phyloP scores from a whole-genome alignment of 2,888 invertebrate species.

The Hylaea fasciaria region DNA sequence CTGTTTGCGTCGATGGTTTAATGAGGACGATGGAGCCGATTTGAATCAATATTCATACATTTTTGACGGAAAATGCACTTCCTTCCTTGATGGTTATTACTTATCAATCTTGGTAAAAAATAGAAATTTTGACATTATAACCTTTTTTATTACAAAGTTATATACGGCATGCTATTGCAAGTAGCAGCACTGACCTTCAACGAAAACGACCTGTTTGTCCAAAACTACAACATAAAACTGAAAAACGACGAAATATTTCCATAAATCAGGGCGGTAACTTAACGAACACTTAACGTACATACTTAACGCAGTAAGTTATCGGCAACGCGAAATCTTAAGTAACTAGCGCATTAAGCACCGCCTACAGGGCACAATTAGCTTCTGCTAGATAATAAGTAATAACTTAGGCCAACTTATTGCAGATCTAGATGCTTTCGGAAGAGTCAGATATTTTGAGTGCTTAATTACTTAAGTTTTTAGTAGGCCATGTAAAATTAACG shows the following conservation, averaged over 20 bases:
- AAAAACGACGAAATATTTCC: background rate
- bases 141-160: too few species aligned
- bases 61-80: too few species aligned
- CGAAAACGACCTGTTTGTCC: too few species aligned
- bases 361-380: slow-evolving; percentile 66
- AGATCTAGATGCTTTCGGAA: slow-evolving; percentile 35
- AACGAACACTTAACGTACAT: slow-evolving; percentile 20
- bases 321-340: slow-evolving; percentile 45
- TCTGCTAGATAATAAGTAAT: slow-evolving; percentile 63
- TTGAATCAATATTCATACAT: too few species aligned
- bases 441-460: slow-evolving; percentile 12
- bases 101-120: too few species aligned
- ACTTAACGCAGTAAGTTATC: slow-evolving; percentile 45
- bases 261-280: slow-evolving; percentile 6
- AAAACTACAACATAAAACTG: background rate
- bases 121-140: too few species aligned
- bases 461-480: slow-evolving; percentile 7
- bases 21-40: too few species aligned
- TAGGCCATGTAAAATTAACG: background rate
- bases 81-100: too few species aligned
- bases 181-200: too few species aligned
- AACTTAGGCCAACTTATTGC: slow-evolving; percentile 54
- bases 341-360: slow-evolving; percentile 50
- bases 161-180: too few species aligned
- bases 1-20: too few species aligned